These are phyloP conservation scores for Epinephelus coioides DNA, from an alignment of 2,797 vertebrate species.

Conservation along the genomic window DNA sequence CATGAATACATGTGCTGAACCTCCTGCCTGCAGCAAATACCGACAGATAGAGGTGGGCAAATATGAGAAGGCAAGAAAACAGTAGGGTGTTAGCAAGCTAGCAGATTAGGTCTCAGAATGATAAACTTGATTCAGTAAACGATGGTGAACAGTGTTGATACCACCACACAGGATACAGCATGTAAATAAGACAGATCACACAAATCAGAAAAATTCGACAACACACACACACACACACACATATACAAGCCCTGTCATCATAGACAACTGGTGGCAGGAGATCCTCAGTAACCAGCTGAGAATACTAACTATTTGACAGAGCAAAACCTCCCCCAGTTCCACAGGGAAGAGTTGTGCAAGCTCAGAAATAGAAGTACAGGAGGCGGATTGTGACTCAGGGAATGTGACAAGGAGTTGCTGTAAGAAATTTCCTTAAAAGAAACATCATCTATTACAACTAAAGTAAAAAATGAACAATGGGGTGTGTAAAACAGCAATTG, in stretches of 20 bases:
- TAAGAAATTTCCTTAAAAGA: not conserved
- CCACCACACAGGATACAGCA: too few relatives aligned
- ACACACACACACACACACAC: not conserved
- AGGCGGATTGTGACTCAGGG: not conserved
- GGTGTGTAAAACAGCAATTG: not conserved
- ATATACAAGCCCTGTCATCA: not conserved
- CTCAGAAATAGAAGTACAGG: constrained; percentile 3
- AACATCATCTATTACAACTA: not conserved
- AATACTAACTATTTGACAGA: constrained; percentile 7
- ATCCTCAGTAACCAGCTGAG: not conserved
- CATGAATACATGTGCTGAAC: not conserved
- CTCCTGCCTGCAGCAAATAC: not conserved
- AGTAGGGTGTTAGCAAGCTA: not conserved
- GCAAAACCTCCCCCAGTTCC: not conserved
- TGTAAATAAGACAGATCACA: too few relatives aligned
- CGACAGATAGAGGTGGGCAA: not conserved
- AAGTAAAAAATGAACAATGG: not conserved
- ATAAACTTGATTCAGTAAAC: too few relatives aligned
- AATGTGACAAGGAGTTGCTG: not conserved
- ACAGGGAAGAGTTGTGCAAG: not conserved
- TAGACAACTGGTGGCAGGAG: not conserved
- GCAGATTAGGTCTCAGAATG: not conserved
- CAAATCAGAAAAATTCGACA: too few relatives aligned
- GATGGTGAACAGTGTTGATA: too few relatives aligned
- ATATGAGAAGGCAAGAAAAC: not conserved